phyloP scores from a whole-genome alignment of 2,888 invertebrate species.

The Craniophora ligustri region DNA sequence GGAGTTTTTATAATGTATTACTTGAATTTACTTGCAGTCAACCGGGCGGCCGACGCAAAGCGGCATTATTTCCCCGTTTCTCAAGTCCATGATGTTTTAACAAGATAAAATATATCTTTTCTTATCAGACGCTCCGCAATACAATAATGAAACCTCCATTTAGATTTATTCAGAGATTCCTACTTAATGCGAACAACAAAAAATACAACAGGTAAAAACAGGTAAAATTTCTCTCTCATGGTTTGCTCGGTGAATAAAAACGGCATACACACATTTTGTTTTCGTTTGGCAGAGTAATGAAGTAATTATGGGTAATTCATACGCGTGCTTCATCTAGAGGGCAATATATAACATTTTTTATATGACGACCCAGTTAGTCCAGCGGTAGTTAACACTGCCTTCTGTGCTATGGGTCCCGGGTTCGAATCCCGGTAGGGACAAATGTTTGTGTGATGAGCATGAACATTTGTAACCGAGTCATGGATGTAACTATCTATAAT shows the following conservation, averaged over 20 bases:
- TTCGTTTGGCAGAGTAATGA: constrained; percentile 16
- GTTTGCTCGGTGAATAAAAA: constrained; percentile 11
- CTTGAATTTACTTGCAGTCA: constrained; percentile 28
- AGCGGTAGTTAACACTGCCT: too few species aligned
- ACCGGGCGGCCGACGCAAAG: constrained; percentile 29
- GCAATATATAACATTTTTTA: constrained; percentile 14
- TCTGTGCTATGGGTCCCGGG: too few species aligned
- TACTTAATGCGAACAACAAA: constrained; percentile 26
- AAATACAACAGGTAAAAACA: constrained; percentile 24
- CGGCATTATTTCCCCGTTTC: constrained; percentile 35
- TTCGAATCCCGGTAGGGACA: too few species aligned
- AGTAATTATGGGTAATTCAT: constrained; percentile 29
- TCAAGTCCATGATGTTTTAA: constrained; percentile 30
- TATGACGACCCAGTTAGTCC: too few species aligned
- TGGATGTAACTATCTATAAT: too few species aligned
- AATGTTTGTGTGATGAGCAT: too few species aligned
- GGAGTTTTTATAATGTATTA: constrained; percentile 34
- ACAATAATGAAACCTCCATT: constrained; percentile 43
- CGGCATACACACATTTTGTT: constrained; percentile 9
- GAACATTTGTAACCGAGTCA: too few species aligned
- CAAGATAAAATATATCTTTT: constrained; percentile 34
- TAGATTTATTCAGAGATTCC: constrained; percentile 40
- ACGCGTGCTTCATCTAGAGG: constrained; percentile 7
- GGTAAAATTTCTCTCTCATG: constrained; percentile 23
- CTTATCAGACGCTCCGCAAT: constrained; percentile 25